Conservation (phyloP, 2,113 vertebrate genomes). For the Empidonax traillii region DNA sequence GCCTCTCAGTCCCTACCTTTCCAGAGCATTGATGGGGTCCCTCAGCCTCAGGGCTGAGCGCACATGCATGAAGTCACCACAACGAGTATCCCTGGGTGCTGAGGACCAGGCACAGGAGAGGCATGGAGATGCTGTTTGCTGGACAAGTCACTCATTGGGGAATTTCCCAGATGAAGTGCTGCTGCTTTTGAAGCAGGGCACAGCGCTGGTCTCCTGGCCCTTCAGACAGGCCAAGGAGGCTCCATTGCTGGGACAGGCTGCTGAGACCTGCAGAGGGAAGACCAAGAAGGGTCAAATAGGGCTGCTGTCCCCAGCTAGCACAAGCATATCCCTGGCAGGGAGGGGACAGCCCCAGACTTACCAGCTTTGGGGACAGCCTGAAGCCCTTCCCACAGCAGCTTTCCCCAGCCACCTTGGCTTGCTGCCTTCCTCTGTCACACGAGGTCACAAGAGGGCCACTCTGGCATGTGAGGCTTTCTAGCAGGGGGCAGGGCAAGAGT, state of each 20-base stretch:
- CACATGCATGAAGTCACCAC: rapidly evolving
- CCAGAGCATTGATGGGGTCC: background rate
- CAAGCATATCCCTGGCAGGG: rapidly evolving
- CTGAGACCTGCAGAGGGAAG: background rate
- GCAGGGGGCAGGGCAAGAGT: background rate
- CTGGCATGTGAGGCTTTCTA: background rate
- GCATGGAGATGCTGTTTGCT: background rate
- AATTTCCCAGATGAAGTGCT: background rate
- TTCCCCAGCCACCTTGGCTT: background rate
- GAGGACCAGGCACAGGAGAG: background rate
- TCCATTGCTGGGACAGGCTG: rapidly evolving
- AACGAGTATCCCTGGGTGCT: background rate
- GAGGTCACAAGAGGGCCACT: too few relatives aligned
- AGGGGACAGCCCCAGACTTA: background rate
- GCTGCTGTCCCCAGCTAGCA: background rate
- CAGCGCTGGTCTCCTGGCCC: background rate
- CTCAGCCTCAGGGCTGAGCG: background rate
- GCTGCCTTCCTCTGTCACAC: background rate
- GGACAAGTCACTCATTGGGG: background rate
- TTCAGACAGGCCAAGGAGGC: background rate
- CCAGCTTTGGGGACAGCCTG: background rate
- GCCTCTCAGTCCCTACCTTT: background rate
- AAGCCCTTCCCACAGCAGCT: background rate
- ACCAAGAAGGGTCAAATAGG: background rate
- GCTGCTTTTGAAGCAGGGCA: background rate